These are phyloP conservation scores for Manacus vitellinus DNA, from an alignment of 2,113 vertebrate genomes.

Conservation along the genomic window DNA sequence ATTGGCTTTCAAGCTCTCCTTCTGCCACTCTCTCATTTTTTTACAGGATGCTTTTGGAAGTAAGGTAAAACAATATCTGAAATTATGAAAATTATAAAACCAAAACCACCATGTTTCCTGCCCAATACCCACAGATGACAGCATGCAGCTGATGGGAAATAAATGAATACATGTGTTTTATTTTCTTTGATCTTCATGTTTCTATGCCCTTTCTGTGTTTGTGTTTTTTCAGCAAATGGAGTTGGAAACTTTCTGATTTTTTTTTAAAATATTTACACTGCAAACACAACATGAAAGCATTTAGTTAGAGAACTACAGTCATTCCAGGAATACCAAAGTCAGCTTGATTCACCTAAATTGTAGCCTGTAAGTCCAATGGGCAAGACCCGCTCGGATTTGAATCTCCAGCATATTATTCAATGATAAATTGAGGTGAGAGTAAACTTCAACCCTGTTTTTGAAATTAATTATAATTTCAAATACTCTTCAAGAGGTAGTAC, in stretches of 20 bases:
- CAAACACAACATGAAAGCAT: slow-evolving; percentile 36
- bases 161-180: neutral
- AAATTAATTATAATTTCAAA: neutral
- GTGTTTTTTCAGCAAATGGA: neutral
- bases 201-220: neutral
- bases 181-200: neutral
- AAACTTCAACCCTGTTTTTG: neutral
- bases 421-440: neutral
- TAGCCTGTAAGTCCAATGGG: neutral
- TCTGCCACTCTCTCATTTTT: neutral
- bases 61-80: neutral
- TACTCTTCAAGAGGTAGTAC: neutral
- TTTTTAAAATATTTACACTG: slow-evolving; percentile 3
- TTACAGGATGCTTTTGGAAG: neutral
- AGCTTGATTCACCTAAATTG: slow-evolving; percentile 27
- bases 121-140: neutral
- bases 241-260: neutral
- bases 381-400: neutral
- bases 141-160: neutral
- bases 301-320: neutral
- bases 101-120: neutral
- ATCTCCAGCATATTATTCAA: neutral
- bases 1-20: neutral
- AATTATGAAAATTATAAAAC: neutral
- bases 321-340: slow-evolving; percentile 21